Evolutionary conservation across 2,797 vertebrate species (phyloP).

Genomic region (Mormyrops boulengeri): DNA sequence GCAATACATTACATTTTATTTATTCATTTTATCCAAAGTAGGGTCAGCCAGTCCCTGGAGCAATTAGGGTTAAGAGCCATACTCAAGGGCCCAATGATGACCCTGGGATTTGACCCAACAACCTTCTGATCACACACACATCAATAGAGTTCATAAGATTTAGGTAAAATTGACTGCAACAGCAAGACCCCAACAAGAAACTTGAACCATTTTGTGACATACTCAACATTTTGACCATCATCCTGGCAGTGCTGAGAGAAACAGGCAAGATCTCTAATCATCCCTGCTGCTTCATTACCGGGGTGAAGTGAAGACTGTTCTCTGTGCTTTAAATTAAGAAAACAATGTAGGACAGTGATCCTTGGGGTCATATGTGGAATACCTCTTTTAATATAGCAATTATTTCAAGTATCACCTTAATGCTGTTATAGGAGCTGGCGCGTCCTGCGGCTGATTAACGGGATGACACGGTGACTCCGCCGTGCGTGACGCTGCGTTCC

Average conservation of each 20-base stretch:
- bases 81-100: not conserved
- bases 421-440: not conserved
- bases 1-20: not conserved
- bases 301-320: not conserved
- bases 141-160: not conserved
- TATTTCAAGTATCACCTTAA: not conserved
- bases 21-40: not conserved
- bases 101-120: not conserved
- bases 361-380: not conserved
- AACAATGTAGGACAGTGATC: not conserved
- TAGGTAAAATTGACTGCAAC: not conserved
- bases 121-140: not conserved
- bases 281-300: not conserved
- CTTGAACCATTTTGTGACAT: not conserved
- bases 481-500: slow-evolving; percentile 53
- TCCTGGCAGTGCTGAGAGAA: not conserved
- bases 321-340: not conserved
- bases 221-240: not conserved
- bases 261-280: not conserved
- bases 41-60: not conserved
- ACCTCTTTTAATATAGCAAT: not conserved
- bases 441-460: not conserved
- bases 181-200: not conserved
- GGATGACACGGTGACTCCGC: slow-evolving; percentile 27
- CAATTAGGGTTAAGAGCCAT: not conserved